Evolutionary conservation across 2,113 vertebrate genomes (phyloP).

Genomic region (Turnix velox): DNA sequence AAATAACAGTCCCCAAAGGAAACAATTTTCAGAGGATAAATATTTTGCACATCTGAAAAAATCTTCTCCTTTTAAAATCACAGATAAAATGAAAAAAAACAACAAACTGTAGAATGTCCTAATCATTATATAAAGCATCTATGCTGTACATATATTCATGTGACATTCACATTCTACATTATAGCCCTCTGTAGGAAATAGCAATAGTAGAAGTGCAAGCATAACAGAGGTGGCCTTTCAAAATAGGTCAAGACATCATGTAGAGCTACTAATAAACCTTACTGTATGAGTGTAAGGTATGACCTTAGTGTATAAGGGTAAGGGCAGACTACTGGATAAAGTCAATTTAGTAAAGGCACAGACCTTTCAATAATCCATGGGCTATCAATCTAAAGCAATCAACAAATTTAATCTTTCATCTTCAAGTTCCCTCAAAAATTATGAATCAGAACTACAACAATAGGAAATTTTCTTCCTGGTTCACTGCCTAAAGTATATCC

Average conservation of each 20-base stretch:
- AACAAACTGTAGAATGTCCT: not conserved
- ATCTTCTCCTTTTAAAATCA: not conserved
- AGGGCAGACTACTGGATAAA: not conserved
- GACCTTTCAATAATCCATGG: not conserved
- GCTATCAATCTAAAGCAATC: not conserved
- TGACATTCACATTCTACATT: not conserved
- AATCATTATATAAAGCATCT: not conserved
- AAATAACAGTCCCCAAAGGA: not conserved
- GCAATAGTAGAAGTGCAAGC: not conserved
- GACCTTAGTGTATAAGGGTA: no score
- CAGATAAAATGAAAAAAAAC: accelerated
- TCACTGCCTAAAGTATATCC: not conserved
- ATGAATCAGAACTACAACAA: not conserved
- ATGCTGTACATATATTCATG: not conserved
- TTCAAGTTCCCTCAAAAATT: not conserved
- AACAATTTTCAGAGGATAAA: not conserved
- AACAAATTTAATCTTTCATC: not conserved
- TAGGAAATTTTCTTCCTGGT: not conserved
- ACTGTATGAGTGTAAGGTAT: not conserved
- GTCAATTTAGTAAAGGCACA: not conserved
- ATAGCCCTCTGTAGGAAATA: not conserved
- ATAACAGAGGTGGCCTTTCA: not conserved
- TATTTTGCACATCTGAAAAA: not conserved
- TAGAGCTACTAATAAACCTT: not conserved
- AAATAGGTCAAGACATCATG: not conserved